Evolutionary conservation across 2,113 vertebrate species (phyloP).

Genomic region (Gorsachius goisagi): DNA sequence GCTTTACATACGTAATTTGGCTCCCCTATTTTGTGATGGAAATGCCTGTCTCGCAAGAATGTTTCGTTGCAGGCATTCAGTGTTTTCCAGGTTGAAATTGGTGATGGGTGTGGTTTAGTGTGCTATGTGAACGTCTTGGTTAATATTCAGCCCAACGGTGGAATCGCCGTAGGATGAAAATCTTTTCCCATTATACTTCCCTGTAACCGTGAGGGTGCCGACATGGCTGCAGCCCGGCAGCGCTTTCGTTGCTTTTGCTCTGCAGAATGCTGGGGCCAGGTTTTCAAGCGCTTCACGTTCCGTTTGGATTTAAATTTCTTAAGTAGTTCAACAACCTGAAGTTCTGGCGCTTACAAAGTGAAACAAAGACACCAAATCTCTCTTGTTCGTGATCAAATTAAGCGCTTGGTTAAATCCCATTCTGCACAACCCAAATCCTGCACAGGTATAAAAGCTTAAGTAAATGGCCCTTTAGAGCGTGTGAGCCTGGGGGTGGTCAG

Average conservation of each 20-base stretch:
- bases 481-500: not conserved
- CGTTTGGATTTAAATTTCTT: not conserved
- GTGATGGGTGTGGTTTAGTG: not conserved
- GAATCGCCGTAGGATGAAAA: not conserved
- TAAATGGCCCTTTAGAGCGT: rapidly evolving
- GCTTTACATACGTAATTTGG: constrained; percentile 10
- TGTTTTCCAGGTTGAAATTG: not conserved
- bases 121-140: not conserved
- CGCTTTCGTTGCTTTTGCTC: not conserved
- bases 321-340: not conserved
- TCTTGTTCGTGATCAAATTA: not conserved
- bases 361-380: not conserved
- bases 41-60: not conserved
- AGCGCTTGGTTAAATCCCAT: not conserved
- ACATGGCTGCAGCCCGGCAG: not conserved
- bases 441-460: not conserved
- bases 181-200: not conserved
- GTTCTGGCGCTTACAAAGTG: not conserved
- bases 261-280: not conserved
- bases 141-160: not conserved
- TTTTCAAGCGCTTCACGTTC: not conserved
- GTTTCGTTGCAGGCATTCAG: not conserved
- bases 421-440: not conserved
- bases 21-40: not conserved
- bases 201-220: not conserved